These are phyloP conservation scores for Aythya baeri DNA, from an alignment of 2,113 vertebrate genomes.

Conservation along the genomic window DNA sequence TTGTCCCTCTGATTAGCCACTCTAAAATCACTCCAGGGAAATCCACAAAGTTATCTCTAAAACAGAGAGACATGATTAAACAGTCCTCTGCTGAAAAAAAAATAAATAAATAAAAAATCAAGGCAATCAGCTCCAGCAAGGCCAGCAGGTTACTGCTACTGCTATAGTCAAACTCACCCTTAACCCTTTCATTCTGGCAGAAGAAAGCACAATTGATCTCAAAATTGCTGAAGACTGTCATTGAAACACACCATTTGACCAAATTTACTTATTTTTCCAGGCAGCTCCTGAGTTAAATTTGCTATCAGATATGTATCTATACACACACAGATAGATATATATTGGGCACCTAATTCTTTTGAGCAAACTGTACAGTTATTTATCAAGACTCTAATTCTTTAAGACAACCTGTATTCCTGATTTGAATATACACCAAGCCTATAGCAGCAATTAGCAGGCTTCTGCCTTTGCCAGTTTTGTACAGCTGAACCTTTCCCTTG, in stretches of 20 bases:
- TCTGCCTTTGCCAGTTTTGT: background rate
- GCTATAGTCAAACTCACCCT: background rate
- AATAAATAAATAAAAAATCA: background rate
- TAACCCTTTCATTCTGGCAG: background rate
- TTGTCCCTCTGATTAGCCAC: conserved; percentile 37
- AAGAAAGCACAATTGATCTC: background rate
- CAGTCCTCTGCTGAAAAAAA: background rate
- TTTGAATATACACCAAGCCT: background rate
- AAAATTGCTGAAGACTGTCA: background rate
- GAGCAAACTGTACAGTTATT: background rate
- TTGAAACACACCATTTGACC: background rate
- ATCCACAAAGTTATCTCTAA: background rate
- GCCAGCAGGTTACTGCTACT: background rate
- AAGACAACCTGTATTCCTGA: background rate
- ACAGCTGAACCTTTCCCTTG: background rate
- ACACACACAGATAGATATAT: fast-evolving
- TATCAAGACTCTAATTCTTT: background rate
- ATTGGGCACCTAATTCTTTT: background rate
- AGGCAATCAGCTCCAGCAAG: background rate
- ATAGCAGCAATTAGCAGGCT: background rate
- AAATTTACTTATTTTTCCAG: background rate
- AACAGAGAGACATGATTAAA: background rate
- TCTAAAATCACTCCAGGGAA: background rate
- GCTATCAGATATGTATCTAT: background rate
- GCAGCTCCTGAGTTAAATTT: background rate